Base-by-base conservation (phyloP, 2,797 vertebrate genomes). In the Philypnodon macrostomus region DNA sequence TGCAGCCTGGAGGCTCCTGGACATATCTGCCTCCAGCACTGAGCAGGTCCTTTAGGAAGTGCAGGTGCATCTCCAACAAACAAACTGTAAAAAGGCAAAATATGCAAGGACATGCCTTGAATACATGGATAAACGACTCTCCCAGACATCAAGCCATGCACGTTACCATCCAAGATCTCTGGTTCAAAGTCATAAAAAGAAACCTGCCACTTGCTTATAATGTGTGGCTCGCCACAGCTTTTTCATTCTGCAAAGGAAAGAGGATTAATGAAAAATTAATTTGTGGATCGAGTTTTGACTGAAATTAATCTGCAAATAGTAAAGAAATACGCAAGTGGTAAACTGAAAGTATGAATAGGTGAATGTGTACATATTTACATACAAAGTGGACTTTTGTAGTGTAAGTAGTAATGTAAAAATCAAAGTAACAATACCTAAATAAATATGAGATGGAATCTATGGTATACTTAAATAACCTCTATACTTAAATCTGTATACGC, bases 1-100 rank as follows among this genome's bases (percentile, higher is more conserved):
- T 0, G 90, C 91, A 0, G 97, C 96, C 21, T 99, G 97, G 97
- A 92, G 97, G 60, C 87, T 99, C 2, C 77, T 98, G 81, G 96
- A 99, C 85, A 90, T 98, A 67, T 98, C 94, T 0, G 92, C 94
- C 1, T 97, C 95, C 3, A 94, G 93, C 85, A 93, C 94, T 0
- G 95, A 99, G 84, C 95, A 98, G 83, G 84, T 58, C 37, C 84
- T 88, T 52, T 86, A 80, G 63, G 39, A 62, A 26, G 10, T 16
- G 61, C 35, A 47, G 37, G 24, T 32, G 27, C 35, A 40, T 18
- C 32, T 4, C 11, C 51, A 17, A 67, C 45, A 58, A 5, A 24
- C 7, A 24, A 49, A 64, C 63, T 44, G 41, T 37, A 35, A 38
- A 3, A 58, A 34, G 29, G 13, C 41, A 35, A 47, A 38, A 19